phyloP scores from a whole-genome alignment of 1,140 invertebrate species.

The Rhysida immarginata region DNA sequence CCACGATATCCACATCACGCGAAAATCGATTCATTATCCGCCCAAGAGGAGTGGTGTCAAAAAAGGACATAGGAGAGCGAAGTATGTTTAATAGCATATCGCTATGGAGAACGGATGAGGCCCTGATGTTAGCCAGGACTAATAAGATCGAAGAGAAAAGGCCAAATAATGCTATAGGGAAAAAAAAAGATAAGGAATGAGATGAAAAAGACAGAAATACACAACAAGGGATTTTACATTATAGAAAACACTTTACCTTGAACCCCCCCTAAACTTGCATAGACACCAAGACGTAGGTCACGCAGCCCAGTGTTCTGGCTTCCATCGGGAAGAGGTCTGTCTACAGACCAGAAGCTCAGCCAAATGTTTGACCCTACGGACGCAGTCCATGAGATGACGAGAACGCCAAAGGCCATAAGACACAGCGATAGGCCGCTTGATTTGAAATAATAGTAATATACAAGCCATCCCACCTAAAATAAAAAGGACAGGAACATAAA shows the following conservation, averaged over 20 bases:
- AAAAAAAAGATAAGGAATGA: too few relatives aligned
- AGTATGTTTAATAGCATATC: constrained; percentile 25
- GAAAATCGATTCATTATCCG: constrained; percentile 22
- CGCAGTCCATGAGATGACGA: not conserved
- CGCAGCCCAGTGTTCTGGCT: not conserved
- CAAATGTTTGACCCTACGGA: not conserved
- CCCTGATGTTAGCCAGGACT: too few relatives aligned
- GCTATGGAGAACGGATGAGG: too few relatives aligned
- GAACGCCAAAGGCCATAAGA: not conserved
- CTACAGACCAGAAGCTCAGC: not conserved
- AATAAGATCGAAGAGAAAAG: too few relatives aligned
- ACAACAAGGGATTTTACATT: not conserved
- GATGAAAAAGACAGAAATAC: not conserved
- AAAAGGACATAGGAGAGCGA: constrained; percentile 29
- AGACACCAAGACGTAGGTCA: not conserved
- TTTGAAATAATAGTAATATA: not conserved
- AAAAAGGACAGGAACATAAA: not conserved
- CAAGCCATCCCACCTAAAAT: not conserved
- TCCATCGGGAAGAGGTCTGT: not conserved
- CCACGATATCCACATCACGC: constrained; percentile 2
- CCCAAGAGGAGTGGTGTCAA: constrained; percentile 32
- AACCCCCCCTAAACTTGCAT: not conserved
- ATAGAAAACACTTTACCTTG: not conserved
- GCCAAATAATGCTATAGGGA: too few relatives aligned
- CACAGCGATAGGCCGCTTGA: not conserved